These are phyloP conservation scores for Sinocyclocheilus anshuiensis DNA, from an alignment of 2,113 vertebrate genomes.

Conservation along the genomic window DNA sequence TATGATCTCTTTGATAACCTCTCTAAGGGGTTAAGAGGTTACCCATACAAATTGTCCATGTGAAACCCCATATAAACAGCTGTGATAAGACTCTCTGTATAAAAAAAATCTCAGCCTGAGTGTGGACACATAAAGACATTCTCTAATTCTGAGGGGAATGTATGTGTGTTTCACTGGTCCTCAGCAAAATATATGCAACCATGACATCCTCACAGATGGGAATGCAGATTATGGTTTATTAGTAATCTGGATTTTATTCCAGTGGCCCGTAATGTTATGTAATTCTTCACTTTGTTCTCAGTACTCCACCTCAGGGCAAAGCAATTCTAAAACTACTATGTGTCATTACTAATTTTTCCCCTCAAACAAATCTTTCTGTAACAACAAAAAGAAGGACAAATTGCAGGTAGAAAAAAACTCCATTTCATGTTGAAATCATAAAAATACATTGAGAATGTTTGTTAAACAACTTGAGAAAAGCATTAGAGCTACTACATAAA, in stretches of 20 bases:
- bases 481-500: too few relatives aligned
- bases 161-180: neutral
- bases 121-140: neutral
- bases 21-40: neutral
- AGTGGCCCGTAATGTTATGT: slow-evolving; percentile 62
- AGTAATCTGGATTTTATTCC: slow-evolving; percentile 65
- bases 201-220: slow-evolving; percentile 65
- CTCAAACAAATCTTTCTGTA: neutral
- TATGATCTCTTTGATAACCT: neutral
- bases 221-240: slow-evolving; percentile 68
- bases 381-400: neutral
- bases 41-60: neutral
- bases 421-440: neutral
- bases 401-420: neutral
- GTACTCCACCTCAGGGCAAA: slow-evolving; percentile 9
- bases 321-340: neutral
- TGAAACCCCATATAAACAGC: neutral
- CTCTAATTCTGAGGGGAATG: neutral
- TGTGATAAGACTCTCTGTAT: neutral
- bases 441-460: neutral
- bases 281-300: slow-evolving; percentile 49
- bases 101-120: neutral
- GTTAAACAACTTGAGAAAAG: neutral
- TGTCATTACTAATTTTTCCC: neutral
- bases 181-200: slow-evolving; percentile 59